Conservation (phyloP, 2,113 vertebrate species). For the Chloebia gouldiae region DNA sequence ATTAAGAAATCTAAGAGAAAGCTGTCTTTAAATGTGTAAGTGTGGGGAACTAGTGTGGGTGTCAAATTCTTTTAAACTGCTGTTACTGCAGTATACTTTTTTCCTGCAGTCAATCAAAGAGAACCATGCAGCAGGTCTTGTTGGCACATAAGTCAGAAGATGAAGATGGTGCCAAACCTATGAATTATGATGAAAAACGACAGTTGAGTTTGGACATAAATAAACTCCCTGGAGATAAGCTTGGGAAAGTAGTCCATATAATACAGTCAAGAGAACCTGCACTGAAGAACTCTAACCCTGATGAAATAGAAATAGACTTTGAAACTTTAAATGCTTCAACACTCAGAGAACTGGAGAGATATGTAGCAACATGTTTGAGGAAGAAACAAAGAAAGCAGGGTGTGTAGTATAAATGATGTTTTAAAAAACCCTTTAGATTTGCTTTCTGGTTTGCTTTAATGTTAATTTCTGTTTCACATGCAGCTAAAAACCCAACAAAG, state of each 20-base stretch:
- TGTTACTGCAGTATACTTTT: background rate
- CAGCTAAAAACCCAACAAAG: conserved; percentile 67
- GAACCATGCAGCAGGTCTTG: conserved; percentile 43
- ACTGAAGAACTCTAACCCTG: conserved; percentile 70
- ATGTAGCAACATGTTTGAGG: conserved; percentile 78
- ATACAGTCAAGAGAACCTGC: conserved; percentile 83
- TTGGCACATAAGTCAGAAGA: conserved; percentile 63
- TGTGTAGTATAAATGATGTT: conserved; percentile 42
- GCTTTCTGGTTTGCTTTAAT: background rate
- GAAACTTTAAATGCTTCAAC: conserved; percentile 87
- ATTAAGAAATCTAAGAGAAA: conserved; percentile 69
- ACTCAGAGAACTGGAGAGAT: conserved; percentile 83
- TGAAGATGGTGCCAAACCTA: conserved; percentile 69
- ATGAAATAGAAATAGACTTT: conserved; percentile 89
- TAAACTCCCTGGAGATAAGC: conserved; percentile 86
- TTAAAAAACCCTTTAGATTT: background rate
- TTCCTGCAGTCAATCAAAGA: conserved; percentile 72
- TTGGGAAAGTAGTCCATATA: conserved; percentile 82
- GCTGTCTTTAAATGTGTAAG: conserved; percentile 73
- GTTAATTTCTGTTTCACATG: background rate
- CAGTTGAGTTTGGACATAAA: conserved; percentile 86
- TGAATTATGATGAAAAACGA: conserved; percentile 88
- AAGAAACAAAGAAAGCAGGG: conserved; percentile 74
- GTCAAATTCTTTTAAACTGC: conserved; percentile 10
- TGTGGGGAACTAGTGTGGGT: conserved; percentile 32